phyloP scores from a whole-genome alignment of 2,888 invertebrate species.

The Chrysina gloriosa region DNA sequence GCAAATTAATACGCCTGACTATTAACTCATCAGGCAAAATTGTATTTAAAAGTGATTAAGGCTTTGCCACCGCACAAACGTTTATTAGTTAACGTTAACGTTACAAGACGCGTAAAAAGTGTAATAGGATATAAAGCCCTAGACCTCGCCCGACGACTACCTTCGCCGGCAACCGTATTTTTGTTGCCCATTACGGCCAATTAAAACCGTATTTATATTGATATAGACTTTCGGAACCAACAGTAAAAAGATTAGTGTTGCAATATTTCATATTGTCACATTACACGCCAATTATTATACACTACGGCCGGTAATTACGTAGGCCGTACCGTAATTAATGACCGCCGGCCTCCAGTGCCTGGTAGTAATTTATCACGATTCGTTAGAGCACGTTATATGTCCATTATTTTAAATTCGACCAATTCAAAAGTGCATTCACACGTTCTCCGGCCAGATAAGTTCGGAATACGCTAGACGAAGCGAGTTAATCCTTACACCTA shows the following conservation, averaged over 20 bases:
- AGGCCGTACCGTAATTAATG: conserved; percentile 32
- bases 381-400: conserved; percentile 27
- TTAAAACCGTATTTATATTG: conserved; percentile 32
- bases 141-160: neutral
- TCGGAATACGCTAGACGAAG: neutral
- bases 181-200: conserved; percentile 24
- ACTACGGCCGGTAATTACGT: conserved; percentile 28
- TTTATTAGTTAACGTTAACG: neutral
- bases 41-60: neutral
- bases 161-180: conserved; percentile 5
- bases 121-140: neutral
- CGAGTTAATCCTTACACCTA: no score
- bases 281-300: conserved; percentile 37
- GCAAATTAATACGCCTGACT: neutral
- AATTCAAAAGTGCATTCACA: conserved; percentile 29
- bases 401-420: conserved; percentile 31
- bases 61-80: neutral
- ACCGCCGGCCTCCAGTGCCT: conserved; percentile 11
- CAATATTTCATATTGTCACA: conserved; percentile 38
- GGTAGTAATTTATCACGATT: conserved; percentile 32
- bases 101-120: neutral
- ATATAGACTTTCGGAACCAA: conserved; percentile 27
- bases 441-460: neutral
- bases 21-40: neutral
- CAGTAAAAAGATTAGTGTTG: conserved; percentile 35